phyloP scores from a whole-genome alignment of 2,888 invertebrate genomes.

The Drosophila borborema region DNA sequence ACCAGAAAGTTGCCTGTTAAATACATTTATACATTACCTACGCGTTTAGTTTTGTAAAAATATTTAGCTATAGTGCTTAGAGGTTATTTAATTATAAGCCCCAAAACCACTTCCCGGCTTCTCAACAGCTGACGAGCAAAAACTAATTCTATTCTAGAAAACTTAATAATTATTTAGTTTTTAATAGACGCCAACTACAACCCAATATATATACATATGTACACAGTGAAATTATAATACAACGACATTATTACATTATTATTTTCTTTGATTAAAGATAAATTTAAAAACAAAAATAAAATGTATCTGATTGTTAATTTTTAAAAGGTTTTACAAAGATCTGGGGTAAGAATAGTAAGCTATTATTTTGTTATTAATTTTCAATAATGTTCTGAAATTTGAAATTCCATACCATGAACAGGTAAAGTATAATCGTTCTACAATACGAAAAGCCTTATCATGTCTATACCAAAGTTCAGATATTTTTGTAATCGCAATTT shows the following conservation, averaged over 20 bases:
- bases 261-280: constrained; percentile 61
- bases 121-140: constrained; percentile 23
- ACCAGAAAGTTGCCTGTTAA: constrained; percentile 81
- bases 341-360: no score
- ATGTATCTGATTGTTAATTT: constrained; percentile 5
- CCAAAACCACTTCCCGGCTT: constrained; percentile 12
- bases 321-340: neutral
- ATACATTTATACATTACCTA: constrained; percentile 78
- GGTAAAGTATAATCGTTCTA: no score
- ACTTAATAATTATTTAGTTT: constrained; percentile 72
- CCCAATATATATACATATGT: constrained; percentile 38
- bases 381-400: neutral
- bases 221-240: constrained; percentile 56
- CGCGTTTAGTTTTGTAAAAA: constrained; percentile 58
- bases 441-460: neutral
- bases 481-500: neutral
- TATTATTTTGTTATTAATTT: neutral
- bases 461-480: neutral
- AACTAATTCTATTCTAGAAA: constrained; percentile 24
- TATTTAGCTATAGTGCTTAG: constrained; percentile 72
- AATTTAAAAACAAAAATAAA: constrained; percentile 30
- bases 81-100: constrained; percentile 77
- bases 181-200: constrained; percentile 52
- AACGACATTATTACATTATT: constrained; percentile 61
- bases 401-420: neutral